Evolutionary conservation across 2,797 vertebrate species (phyloP).

Genomic region (Acanthiza pusilla): DNA sequence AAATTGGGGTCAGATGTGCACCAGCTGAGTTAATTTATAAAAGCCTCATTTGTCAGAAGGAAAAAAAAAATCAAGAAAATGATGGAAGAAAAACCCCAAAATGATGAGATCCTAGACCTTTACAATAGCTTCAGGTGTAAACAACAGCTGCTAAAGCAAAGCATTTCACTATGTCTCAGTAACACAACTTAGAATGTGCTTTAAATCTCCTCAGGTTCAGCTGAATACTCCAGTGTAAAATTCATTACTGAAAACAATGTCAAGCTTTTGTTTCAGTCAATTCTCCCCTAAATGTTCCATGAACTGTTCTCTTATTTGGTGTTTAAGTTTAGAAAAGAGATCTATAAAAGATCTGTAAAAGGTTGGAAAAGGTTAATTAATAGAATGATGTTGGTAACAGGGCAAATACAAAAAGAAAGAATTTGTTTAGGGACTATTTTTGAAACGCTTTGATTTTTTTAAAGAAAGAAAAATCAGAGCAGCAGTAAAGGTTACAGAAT

Average conservation of each 20-base stretch:
- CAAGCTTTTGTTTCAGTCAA: neutral
- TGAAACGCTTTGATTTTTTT: neutral
- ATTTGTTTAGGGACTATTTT: neutral
- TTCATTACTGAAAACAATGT: neutral
- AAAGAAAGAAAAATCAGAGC: neutral
- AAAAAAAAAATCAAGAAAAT: neutral
- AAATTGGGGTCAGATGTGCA: conserved; percentile 57
- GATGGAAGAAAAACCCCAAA: neutral
- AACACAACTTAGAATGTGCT: neutral
- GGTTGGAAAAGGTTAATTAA: neutral
- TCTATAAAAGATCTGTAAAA: neutral
- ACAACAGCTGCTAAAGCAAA: conserved; percentile 8
- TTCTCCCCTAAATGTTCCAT: neutral
- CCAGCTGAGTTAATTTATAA: conserved; percentile 66
- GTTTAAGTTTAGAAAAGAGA: neutral
- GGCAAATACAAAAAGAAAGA: neutral
- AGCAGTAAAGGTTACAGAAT: neutral
- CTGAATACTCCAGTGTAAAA: neutral
- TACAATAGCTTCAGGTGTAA: conserved; percentile 49
- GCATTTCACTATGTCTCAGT: neutral
- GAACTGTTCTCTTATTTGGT: neutral
- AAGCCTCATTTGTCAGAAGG: neutral
- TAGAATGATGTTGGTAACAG: neutral
- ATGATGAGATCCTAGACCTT: conserved; percentile 16
- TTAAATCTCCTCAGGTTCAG: neutral